phyloP scores from a whole-genome alignment of 2,113 vertebrate species.

The Noctilio leporinus region DNA sequence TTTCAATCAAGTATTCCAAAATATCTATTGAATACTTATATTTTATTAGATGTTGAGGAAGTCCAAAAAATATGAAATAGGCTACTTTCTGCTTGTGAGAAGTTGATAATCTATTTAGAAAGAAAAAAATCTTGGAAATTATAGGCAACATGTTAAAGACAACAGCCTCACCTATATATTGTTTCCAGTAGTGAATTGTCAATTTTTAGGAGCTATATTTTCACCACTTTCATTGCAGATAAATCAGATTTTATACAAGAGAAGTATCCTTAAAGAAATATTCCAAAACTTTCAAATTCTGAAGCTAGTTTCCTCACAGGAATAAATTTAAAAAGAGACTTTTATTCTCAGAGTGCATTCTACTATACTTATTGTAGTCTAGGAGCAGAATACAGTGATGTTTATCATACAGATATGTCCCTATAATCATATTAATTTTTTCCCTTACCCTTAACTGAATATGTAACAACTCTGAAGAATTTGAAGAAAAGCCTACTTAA shows the following conservation, averaged over 20 bases:
- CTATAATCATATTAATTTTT: background rate
- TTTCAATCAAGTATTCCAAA: constrained; percentile 46
- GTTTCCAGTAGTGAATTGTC: background rate
- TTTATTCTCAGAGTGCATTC: background rate
- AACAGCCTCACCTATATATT: background rate
- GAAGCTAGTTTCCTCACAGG: constrained; percentile 20
- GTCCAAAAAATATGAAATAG: constrained; percentile 28
- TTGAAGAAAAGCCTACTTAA: background rate
- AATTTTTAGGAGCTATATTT: background rate
- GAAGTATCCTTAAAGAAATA: background rate
- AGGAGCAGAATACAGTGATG: background rate
- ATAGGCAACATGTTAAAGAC: background rate
- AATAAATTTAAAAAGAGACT: background rate
- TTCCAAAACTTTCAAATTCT: constrained; percentile 34
- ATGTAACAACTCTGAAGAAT: background rate
- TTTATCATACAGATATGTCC: background rate
- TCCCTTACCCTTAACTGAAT: background rate
- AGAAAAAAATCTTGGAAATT: background rate
- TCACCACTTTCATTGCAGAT: background rate
- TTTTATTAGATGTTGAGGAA: background rate
- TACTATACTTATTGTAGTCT: background rate
- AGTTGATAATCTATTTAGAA: background rate
- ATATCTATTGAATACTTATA: background rate
- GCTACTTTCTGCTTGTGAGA: constrained; percentile 21
- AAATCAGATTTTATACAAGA: background rate